phyloP scores from a whole-genome alignment of 1,140 invertebrate genomes.

The Leptopilina boulardi region DNA sequence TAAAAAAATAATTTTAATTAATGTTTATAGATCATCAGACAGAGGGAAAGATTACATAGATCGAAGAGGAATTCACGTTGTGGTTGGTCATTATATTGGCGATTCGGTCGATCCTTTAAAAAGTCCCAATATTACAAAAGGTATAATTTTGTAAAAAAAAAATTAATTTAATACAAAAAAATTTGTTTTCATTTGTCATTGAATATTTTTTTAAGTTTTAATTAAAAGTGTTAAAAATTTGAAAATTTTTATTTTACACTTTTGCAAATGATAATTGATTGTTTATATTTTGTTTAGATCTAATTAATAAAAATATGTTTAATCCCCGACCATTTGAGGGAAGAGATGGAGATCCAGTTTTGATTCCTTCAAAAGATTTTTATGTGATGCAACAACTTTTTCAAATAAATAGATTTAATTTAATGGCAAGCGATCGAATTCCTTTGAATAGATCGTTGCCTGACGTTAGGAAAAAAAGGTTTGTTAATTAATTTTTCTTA shows the following conservation, averaged over 20 bases:
- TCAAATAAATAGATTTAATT: constrained; percentile 92
- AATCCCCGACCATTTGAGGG: constrained; percentile 85
- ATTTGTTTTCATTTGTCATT: too few relatives aligned
- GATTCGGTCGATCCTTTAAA: constrained; percentile 77
- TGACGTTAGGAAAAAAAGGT: constrained; percentile 89
- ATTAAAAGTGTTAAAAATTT: too few relatives aligned
- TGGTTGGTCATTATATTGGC: constrained; percentile 90
- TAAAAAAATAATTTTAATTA: constrained; percentile 36
- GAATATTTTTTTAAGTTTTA: too few relatives aligned
- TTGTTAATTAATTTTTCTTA: constrained; percentile 49
- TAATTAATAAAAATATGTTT: constrained; percentile 90
- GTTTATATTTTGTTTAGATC: constrained; percentile 78
- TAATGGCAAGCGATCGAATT: constrained; percentile 94
- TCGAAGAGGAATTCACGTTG: constrained; percentile 84
- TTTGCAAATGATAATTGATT: constrained; percentile 12
- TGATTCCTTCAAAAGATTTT: constrained; percentile 85
- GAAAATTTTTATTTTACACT: too few relatives aligned
- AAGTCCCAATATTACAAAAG: constrained; percentile 82
- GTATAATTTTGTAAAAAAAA: constrained; percentile 69
- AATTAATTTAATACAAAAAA: neutral
- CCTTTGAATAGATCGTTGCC: constrained; percentile 92
- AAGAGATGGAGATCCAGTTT: constrained; percentile 87
- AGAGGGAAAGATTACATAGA: constrained; percentile 84
- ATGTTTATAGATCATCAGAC: constrained; percentile 66
- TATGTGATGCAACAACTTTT: constrained; percentile 88